Conservation (phyloP, 2,888 invertebrate genomes). For the Coenonympha glycerion region DNA sequence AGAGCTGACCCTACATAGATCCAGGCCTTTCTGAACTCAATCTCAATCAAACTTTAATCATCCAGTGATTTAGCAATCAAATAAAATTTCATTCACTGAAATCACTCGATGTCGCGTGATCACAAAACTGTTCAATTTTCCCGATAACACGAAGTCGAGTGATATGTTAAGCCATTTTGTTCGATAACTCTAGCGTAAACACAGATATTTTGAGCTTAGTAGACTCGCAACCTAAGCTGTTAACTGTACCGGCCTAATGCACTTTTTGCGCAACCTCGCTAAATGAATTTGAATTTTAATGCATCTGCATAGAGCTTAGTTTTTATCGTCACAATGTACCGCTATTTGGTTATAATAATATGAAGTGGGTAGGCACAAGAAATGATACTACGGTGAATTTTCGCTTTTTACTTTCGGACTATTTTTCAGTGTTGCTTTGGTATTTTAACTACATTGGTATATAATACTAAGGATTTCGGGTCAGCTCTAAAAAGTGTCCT, state of each 20-base stretch:
- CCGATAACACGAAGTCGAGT: too few species aligned
- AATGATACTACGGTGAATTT: constrained; percentile 9
- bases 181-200: too few species aligned
- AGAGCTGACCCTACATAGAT: too few species aligned
- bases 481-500: too few species aligned
- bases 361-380: neutral
- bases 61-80: too few species aligned
- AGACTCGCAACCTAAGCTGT: constrained; percentile 11
- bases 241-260: constrained; percentile 27
- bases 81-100: too few species aligned
- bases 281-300: constrained; percentile 12
- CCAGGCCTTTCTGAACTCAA: too few species aligned
- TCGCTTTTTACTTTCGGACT: neutral
- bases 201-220: constrained; percentile 10
- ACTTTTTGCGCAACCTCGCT: constrained; percentile 21
- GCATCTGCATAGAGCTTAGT: neutral
- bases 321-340: neutral
- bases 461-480: too few species aligned
- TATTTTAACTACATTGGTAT: constrained; percentile 1
- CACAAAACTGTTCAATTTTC: too few species aligned
- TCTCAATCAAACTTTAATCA: too few species aligned
- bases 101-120: too few species aligned
- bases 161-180: too few species aligned
- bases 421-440: neutral
- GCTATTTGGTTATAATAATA: constrained; percentile 7